Percentiles rank a stretch among this genome's conserved stretches.
Conservation (phyloP, 2,797 vertebrate genomes). For the Eleutherodactylus coqui region DNA sequence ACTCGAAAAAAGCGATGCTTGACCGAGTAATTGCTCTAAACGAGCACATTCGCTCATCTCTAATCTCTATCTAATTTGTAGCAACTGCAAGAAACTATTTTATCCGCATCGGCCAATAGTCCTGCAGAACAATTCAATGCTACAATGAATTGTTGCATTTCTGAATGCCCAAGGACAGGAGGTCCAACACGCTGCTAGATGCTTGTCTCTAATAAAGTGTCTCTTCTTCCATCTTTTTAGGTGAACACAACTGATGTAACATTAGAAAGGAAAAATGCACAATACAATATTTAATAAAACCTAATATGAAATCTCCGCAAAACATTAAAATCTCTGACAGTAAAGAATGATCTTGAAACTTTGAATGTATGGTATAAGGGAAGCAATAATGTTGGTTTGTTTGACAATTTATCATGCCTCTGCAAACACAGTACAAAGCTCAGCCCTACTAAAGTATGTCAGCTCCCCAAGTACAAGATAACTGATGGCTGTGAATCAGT, state of each 20-base stretch:
- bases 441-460: conserved; percentile 18
- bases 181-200: too few species aligned
- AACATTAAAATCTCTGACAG: neutral
- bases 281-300: neutral
- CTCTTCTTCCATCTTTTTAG: neutral
- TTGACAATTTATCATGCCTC: conserved; percentile 1
- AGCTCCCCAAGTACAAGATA: conserved; percentile 8
- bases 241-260: neutral
- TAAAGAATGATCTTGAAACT: neutral
- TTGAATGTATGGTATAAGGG: conserved; percentile 5
- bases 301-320: neutral
- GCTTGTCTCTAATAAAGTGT: too few species aligned
- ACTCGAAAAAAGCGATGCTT: too few species aligned
- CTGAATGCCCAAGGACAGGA: too few species aligned
- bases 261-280: neutral
- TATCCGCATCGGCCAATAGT: too few species aligned
- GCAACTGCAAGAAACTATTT: too few species aligned
- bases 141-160: too few species aligned
- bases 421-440: neutral
- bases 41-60: too few species aligned
- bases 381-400: neutral
- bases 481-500: conserved; percentile 5
- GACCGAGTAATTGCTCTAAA: too few species aligned
- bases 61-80: too few species aligned
- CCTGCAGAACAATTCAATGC: too few species aligned